Conservation (phyloP, 2,797 vertebrate species). For the Sebastes baramenuke region DNA sequence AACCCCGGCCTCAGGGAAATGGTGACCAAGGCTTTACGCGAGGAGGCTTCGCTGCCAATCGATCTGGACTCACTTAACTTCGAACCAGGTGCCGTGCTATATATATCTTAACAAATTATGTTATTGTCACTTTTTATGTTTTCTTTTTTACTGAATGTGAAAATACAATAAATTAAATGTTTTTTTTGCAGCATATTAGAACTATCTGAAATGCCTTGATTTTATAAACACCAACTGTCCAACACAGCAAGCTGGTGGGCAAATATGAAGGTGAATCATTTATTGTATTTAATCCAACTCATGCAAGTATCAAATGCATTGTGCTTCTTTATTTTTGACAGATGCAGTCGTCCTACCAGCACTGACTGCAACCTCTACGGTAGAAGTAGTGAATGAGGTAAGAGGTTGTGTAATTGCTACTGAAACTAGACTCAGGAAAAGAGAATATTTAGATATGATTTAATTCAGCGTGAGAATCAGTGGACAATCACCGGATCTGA, state of each 20-base stretch:
- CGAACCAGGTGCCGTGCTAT: conserved; percentile 62
- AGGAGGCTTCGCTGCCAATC: conserved; percentile 86
- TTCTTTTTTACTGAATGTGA: neutral
- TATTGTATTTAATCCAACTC: neutral
- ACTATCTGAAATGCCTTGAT: neutral
- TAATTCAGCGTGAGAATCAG: too few relatives aligned
- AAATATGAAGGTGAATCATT: neutral
- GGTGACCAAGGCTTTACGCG: conserved; percentile 83
- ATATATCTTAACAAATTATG: neutral
- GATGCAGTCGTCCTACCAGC: conserved; percentile 53
- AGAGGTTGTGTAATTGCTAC: conserved; percentile 47
- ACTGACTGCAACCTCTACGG: conserved; percentile 60
- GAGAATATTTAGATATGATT: neutral
- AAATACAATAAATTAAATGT: neutral
- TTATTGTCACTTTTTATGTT: neutral
- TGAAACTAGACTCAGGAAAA: neutral
- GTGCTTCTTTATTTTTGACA: conserved; percentile 10
- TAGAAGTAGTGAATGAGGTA: conserved; percentile 70
- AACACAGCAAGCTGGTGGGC: neutral
- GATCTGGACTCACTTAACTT: conserved; percentile 87
- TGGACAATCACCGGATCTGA: too few relatives aligned
- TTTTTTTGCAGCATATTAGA: neutral
- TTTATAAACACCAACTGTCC: neutral
- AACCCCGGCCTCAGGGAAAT: conserved; percentile 81
- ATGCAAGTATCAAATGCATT: neutral